Base-by-base conservation (phyloP, 2,797 vertebrate species). In the Gambelia wislizenii region DNA sequence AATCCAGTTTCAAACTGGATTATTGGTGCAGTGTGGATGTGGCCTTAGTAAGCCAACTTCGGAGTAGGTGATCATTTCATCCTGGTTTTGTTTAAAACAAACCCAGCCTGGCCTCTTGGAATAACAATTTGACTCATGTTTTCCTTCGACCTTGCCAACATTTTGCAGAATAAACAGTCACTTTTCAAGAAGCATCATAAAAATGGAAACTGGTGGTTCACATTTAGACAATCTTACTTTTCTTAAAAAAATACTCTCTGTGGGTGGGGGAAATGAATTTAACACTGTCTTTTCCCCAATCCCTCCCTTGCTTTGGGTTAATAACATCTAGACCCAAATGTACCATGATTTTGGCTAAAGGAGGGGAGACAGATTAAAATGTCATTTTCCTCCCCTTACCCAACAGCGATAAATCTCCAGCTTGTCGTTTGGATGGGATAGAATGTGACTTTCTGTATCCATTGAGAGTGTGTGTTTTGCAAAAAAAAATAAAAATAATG, bases 231-330 rank as follows among this genome's bases (percentile, higher is more conserved):
- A 10, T 54, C 16, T 54, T 3, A 14, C 10, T 49, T 49, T 54
- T 42, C 42, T 74, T 47, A 1, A 44, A 75, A 75, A 69, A n/a
- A 33, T 7, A 14, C 16, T 70, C 12, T 59, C 18, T 22, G 20
- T 13, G 36, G 67, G 33, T 33, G 70, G 36, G 18, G 30, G 7
- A 39, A 72, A 74, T 42, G 2, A 22, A 13, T 42, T 42, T 18
- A 42, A 2, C 64, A 14, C 64, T 8, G 0, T 8, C 14, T 20
- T 10, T 44, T 33, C 12, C 12, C 1, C 2, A 59, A 1, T 6
- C 9, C 39, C 20, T 22, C 6, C 27, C n/a, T 5, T 84, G n/a
- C 52, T 52, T 25, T 33, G 33, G 25, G 12, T 36, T 1, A 30
- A 9, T 30, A 30, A n/a, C 33, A 33, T 42, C 80, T 25, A 36